These are phyloP conservation scores for Oscheius myriophilus DNA, from an alignment of 2,888 invertebrate species.

Conservation along the genomic window DNA sequence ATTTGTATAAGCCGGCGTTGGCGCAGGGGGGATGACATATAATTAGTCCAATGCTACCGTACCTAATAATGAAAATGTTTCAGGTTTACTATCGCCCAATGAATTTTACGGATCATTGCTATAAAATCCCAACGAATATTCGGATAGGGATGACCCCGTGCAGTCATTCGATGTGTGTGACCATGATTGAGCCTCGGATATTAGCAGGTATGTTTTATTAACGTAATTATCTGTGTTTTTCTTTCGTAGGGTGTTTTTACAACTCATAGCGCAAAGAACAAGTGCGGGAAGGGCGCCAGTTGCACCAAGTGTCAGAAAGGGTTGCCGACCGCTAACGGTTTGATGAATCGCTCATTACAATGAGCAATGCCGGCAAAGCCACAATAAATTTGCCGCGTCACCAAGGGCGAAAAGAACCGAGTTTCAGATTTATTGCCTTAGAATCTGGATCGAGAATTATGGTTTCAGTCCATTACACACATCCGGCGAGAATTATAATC, in stretches of 20 bases:
- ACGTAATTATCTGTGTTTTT: slow-evolving; percentile 1
- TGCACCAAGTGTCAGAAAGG: slow-evolving; percentile 21
- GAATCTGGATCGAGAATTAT: too few species aligned
- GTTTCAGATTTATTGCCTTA: too few species aligned
- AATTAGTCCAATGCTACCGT: not conserved
- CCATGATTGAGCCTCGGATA: slow-evolving; percentile 66
- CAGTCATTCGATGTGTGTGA: slow-evolving; percentile 66
- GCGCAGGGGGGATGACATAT: too few species aligned
- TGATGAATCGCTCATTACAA: slow-evolving; percentile 38
- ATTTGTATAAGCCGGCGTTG: too few species aligned
- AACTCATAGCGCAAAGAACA: too few species aligned
- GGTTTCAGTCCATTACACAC: too few species aligned
- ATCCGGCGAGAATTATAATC: too few species aligned
- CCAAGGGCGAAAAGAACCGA: not conserved
- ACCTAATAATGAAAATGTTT: slow-evolving; percentile 22
- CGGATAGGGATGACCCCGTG: slow-evolving; percentile 65
- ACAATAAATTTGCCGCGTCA: slow-evolving; percentile 25
- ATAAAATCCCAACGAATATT: slow-evolving; percentile 56
- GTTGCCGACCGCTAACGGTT: slow-evolving; percentile 28
- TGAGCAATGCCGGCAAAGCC: slow-evolving; percentile 17
- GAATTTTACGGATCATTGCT: slow-evolving; percentile 69
- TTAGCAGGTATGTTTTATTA: slow-evolving; percentile 52
- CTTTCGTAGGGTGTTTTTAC: not conserved
- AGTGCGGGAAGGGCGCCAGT: too few species aligned
- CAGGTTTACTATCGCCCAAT: slow-evolving; percentile 69